A percentile compares a stretch with the other conserved stretches of the same genome.
Evolutionary conservation across 2,797 vertebrate species (phyloP).

Genomic region (Agapornis canus): DNA sequence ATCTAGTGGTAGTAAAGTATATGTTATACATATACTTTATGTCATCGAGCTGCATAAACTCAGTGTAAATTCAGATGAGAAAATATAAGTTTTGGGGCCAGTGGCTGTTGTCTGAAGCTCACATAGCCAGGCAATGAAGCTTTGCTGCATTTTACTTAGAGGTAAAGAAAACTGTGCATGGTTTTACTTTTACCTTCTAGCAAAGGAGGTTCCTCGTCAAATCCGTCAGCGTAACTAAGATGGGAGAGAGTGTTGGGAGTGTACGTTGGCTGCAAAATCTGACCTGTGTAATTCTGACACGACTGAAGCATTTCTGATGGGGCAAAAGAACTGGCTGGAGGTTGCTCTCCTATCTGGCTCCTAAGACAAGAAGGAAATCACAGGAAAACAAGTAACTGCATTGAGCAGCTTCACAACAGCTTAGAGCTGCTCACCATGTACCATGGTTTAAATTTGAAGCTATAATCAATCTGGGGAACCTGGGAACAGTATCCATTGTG

Average conservation of each 20-base stretch:
- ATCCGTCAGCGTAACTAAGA: constrained; percentile 8
- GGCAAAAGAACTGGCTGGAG: not conserved
- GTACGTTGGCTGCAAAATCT: constrained; percentile 67
- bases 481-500: accelerated
- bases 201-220: constrained; percentile 80
- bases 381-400: not conserved
- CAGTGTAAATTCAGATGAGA: not conserved
- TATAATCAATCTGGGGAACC: accelerated
- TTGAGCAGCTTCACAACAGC: not conserved
- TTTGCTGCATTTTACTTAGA: not conserved
- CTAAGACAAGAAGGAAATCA: constrained; percentile 39
- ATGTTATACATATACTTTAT: not conserved
- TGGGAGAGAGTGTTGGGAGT: constrained; percentile 1
- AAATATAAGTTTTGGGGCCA: not conserved
- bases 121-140: not conserved
- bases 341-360: not conserved
- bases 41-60: not conserved
- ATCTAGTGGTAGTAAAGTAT: constrained; percentile 64
- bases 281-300: constrained; percentile 45
- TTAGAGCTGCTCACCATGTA: accelerated
- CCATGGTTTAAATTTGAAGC: not conserved
- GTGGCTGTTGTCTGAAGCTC: not conserved
- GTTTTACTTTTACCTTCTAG: constrained; percentile 77
- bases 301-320: constrained; percentile 17
- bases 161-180: not conserved